These are phyloP conservation scores for Glandiceps talaboti DNA, from an alignment of 53 echinoderm and acorn worm genomes.

Conservation along the genomic window DNA sequence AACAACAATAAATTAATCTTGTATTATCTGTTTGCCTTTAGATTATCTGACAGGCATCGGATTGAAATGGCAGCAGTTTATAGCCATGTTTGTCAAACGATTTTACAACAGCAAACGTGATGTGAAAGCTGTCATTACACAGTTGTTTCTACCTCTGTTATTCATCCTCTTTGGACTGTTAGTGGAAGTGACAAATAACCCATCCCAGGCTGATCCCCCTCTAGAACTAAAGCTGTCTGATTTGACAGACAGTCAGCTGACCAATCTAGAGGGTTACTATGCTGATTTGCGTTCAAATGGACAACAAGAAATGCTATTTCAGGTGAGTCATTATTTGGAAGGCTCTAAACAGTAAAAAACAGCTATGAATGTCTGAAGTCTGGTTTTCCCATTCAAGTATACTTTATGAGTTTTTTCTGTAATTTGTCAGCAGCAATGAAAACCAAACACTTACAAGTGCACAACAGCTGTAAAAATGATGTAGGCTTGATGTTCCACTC, in stretches of 20 bases:
- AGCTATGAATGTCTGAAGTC: too few relatives aligned
- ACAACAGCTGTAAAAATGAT: too few relatives aligned
- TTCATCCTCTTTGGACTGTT: conserved; percentile 75
- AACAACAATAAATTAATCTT: too few relatives aligned
- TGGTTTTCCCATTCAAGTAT: too few relatives aligned
- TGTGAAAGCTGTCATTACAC: conserved; percentile 73
- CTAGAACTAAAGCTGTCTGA: conserved; percentile 48
- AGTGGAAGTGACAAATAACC: conserved; percentile 18
- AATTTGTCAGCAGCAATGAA: too few relatives aligned
- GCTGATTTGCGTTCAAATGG: conserved; percentile 34
- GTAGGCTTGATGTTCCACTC: too few relatives aligned
- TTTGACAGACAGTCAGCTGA: conserved; percentile 24
- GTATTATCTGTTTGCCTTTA: too few relatives aligned
- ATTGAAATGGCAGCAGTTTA: conserved; percentile 69
- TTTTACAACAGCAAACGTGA: conserved; percentile 68
- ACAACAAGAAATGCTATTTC: conserved; percentile 6
- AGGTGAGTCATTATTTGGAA: conserved; percentile 36
- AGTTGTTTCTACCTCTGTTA: conserved; percentile 73
- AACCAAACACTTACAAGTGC: too few relatives aligned
- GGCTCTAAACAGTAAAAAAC: too few relatives aligned
- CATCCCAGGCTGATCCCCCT: conserved; percentile 33
- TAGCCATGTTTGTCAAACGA: conserved; percentile 82
- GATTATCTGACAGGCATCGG: conserved; percentile 47
- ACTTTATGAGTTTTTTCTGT: too few relatives aligned
- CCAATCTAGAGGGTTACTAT: conserved; percentile 30